phyloP scores from a whole-genome alignment of 2,113 vertebrate genomes.

The Ranitomeya variabilis region DNA sequence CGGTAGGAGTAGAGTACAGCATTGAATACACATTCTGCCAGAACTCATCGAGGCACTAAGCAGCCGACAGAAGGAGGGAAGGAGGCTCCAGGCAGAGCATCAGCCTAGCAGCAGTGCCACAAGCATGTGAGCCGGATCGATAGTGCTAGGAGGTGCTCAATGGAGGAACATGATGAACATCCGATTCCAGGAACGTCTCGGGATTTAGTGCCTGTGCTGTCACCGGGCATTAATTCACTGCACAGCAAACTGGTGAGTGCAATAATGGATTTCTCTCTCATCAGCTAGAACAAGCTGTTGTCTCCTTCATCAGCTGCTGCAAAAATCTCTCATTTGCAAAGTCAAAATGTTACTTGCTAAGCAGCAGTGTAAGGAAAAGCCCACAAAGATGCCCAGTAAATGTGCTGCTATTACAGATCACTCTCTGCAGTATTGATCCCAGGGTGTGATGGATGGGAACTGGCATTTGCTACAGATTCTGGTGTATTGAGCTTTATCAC shows the following conservation, averaged over 20 bases:
- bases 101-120: background rate
- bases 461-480: background rate
- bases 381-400: background rate
- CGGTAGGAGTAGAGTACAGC: background rate
- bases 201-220: slow-evolving; percentile 31
- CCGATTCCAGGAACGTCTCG: slow-evolving; percentile 7
- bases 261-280: slow-evolving; percentile 9
- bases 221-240: slow-evolving; percentile 28
- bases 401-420: background rate
- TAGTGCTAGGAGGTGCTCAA: slow-evolving; percentile 37
- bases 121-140: slow-evolving; percentile 19
- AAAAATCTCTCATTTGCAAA: background rate
- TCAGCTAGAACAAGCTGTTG: slow-evolving; percentile 21
- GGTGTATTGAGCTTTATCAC: background rate
- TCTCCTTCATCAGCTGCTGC: background rate
- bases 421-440: background rate
- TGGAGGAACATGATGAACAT: slow-evolving; percentile 37
- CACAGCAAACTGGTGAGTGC: slow-evolving; percentile 43
- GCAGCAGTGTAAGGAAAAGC: background rate
- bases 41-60: background rate
- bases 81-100: slow-evolving; percentile 13
- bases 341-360: slow-evolving; percentile 19
- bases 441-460: background rate
- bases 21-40: slow-evolving; percentile 3
- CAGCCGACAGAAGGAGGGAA: background rate